Base-by-base conservation (phyloP, 2,888 invertebrate species). In the Pandemis cinnamomeana region DNA sequence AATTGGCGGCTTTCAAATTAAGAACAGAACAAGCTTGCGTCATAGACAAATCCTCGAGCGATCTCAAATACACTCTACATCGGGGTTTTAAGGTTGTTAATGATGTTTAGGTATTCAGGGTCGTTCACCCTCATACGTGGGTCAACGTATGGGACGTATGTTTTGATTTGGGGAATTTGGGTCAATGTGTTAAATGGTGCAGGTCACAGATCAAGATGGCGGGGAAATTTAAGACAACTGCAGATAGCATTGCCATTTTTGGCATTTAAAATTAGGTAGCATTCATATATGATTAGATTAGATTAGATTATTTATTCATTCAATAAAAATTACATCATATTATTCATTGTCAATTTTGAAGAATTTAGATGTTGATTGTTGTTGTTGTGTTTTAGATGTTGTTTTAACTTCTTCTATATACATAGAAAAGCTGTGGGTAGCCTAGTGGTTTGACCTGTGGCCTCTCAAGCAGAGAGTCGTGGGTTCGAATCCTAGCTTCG, bases 51-150 rank as follows among this genome's bases (percentile, higher is more conserved):
- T 13, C 62, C 41, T 11, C 42, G 48, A 64, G 7, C 48, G 58
- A 48, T 11, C 42, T 42, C 11, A 81, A 83, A 75, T 68, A 62
- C 41, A 72, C 84, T 80, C 62, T 85, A 79, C n/a, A 0, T 0
- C 0, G 7, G 67, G 48, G 61, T 15, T 20, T 77, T 85, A 86
- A 75, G 79, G 81, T 64, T 48, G 72, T 80, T 77, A 82, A 69
- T 76, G 80, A 81, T 77, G 70, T 78, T 68, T 78, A 74, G 74
- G 67, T 64, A 71, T 68, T 70, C 79, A 75, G 85, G 88, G 89
- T 87, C 85, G 80, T 88, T 90, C 89, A 91, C 90, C 92, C 87
- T 77, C 82, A 84, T 82, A 86, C 88, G 83, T 88, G 80, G 88
- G 89, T 87, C 88, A 88, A 86, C 82, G 87, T 86, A 86, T 89